Percentiles rank a stretch among this genome's conserved stretches.
Evolutionary conservation across 1,140 invertebrate species (phyloP).

Genomic region (Drosophila sulfurigaster): DNA sequence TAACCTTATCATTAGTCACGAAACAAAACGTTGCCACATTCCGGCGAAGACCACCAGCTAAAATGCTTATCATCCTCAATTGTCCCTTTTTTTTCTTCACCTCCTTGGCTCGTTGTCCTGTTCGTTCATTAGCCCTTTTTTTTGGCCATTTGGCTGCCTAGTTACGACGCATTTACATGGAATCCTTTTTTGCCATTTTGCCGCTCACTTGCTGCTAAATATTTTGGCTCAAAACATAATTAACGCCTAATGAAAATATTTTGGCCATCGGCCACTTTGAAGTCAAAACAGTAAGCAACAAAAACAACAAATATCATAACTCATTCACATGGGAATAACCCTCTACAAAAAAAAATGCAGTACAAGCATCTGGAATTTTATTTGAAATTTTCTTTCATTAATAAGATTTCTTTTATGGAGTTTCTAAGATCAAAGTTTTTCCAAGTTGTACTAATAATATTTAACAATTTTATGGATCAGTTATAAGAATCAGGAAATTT

Average conservation of each 20-base stretch:
- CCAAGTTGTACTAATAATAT: too few species aligned
- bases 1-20: slow-evolving; percentile 23
- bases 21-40: slow-evolving; percentile 35
- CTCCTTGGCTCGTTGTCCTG: neutral
- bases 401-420: too few species aligned
- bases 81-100: neutral
- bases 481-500: too few species aligned
- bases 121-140: slow-evolving; percentile 41
- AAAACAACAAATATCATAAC: slow-evolving; percentile 18
- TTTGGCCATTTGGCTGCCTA: slow-evolving; percentile 21
- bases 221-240: slow-evolving; percentile 54
- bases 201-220: slow-evolving; percentile 26
- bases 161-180: slow-evolving; percentile 41
- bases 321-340: slow-evolving; percentile 29
- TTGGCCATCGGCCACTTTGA: slow-evolving; percentile 35
- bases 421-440: too few species aligned
- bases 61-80: slow-evolving; percentile 41
- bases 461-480: too few species aligned
- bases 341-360: neutral
- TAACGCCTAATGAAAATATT: slow-evolving; percentile 58
- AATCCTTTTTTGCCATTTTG: slow-evolving; percentile 18
- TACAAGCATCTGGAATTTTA: too few species aligned
- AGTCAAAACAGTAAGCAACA: neutral
- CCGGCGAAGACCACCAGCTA: slow-evolving; percentile 34
- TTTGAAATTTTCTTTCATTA: too few species aligned